phyloP scores from a whole-genome alignment of 2,888 invertebrate species.

The Xylophagus ater region DNA sequence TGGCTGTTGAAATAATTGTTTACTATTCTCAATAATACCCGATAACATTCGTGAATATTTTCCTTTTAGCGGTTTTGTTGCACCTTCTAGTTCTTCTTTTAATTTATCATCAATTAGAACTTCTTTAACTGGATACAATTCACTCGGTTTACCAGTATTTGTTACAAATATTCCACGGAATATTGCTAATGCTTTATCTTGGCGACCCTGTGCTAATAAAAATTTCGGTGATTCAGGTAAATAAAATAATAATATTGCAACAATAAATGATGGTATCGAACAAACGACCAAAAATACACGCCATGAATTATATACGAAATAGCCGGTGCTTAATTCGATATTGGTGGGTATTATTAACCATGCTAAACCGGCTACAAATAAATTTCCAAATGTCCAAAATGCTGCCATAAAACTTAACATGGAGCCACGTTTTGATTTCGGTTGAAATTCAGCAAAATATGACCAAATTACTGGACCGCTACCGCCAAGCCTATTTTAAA shows the following conservation, averaged over 20 bases:
- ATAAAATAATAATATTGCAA: constrained; percentile 68
- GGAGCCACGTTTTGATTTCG: constrained; percentile 77
- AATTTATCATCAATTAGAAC: constrained; percentile 49
- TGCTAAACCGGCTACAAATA: constrained; percentile 78
- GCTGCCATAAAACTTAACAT: constrained; percentile 92
- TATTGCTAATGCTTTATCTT: constrained; percentile 69
- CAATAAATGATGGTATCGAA: constrained; percentile 78
- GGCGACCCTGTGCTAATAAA: constrained; percentile 64
- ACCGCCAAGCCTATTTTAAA: constrained; percentile 33
- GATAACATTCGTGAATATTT: constrained; percentile 62
- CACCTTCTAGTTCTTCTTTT: constrained; percentile 30
- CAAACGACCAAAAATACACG: constrained; percentile 81
- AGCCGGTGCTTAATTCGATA: constrained; percentile 54
- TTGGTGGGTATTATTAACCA: constrained; percentile 62
- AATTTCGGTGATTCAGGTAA: constrained; percentile 89
- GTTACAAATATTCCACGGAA: constrained; percentile 70
- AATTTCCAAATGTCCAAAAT: constrained; percentile 89
- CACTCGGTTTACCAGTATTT: constrained; percentile 65
- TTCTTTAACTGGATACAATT: constrained; percentile 66
- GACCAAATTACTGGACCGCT: constrained; percentile 84
- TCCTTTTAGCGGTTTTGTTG: constrained; percentile 46
- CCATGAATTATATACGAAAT: constrained; percentile 83
- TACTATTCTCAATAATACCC: constrained; percentile 71
- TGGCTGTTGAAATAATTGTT: constrained; percentile 66
- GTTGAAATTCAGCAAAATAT: constrained; percentile 90